Conservation (phyloP, 2,113 vertebrate genomes). For the Anthoscopus minutus region DNA sequence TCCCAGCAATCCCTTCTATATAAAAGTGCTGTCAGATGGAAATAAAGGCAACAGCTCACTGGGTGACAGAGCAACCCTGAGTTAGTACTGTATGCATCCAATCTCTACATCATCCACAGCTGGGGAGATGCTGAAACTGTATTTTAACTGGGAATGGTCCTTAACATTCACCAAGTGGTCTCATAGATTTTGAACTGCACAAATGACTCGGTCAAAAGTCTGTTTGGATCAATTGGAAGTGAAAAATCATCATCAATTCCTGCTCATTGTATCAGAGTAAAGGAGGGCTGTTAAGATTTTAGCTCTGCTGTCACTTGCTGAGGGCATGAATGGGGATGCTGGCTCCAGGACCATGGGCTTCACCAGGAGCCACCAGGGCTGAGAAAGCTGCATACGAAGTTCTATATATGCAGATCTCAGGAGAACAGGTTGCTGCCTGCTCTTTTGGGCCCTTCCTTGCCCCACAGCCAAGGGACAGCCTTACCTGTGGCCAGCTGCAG, state of each 20-base stretch:
- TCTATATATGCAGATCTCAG: too few relatives aligned
- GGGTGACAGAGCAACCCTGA: background rate
- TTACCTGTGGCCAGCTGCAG: background rate
- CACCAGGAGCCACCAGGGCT: background rate
- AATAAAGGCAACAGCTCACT: background rate
- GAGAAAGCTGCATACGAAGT: fast-evolving
- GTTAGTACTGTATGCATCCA: background rate
- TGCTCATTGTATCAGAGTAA: background rate
- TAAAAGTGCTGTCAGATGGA: fast-evolving
- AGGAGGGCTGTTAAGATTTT: background rate
- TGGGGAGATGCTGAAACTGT: background rate
- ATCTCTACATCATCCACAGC: background rate
- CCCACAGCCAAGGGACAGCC: fast-evolving
- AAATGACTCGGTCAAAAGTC: background rate
- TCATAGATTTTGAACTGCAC: background rate
- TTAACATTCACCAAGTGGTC: background rate
- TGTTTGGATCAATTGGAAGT: background rate
- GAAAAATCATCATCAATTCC: background rate
- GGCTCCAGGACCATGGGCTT: fast-evolving
- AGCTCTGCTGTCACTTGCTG: background rate
- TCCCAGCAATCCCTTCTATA: background rate
- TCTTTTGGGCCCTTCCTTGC: background rate
- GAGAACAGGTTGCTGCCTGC: background rate
- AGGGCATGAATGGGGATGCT: background rate
- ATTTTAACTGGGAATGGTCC: background rate